A percentile compares a stretch with the other conserved stretches of the same genome.
Conservation (phyloP, 2,888 invertebrate species). For the Epirrita christyi region DNA sequence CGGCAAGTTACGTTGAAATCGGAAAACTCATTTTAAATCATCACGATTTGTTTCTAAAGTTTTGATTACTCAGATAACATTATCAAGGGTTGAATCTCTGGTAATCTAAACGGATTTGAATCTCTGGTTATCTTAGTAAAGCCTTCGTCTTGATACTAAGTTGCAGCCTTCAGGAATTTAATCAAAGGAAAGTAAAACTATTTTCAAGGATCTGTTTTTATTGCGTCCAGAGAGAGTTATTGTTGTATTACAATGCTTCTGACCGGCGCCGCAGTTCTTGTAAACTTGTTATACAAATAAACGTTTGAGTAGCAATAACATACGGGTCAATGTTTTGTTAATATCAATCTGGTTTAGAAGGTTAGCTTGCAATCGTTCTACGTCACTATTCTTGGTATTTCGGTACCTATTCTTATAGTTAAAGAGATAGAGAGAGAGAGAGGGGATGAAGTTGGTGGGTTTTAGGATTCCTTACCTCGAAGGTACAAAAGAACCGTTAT, state of each 20-base stretch:
- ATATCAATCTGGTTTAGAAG: no score
- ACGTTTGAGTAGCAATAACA: no score
- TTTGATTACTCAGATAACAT: constrained; percentile 16
- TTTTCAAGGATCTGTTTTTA: neutral
- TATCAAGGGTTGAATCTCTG: constrained; percentile 7
- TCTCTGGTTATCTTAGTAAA: constrained; percentile 5
- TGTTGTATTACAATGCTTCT: constrained; percentile 1
- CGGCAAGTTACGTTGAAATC: neutral
- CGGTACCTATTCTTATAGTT: no score
- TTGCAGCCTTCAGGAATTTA: constrained; percentile 5
- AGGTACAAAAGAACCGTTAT: no score
- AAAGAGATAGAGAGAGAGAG: no score
- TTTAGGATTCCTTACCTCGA: no score
- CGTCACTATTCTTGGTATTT: no score
- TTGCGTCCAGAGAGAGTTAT: neutral
- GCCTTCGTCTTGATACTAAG: constrained; percentile 9
- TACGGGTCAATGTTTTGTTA: no score
- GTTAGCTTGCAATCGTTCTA: no score
- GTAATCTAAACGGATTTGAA: constrained; percentile 7
- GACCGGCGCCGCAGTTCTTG: neutral
- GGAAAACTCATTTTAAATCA: constrained; percentile 20
- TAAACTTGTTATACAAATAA: no score
- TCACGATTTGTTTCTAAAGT: constrained; percentile 18
- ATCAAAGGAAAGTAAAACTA: constrained; percentile 8
- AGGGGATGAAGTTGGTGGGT: no score